These are phyloP conservation scores for Cichlasoma orientale DNA, from an alignment of 2,797 vertebrate species.

Conservation along the genomic window DNA sequence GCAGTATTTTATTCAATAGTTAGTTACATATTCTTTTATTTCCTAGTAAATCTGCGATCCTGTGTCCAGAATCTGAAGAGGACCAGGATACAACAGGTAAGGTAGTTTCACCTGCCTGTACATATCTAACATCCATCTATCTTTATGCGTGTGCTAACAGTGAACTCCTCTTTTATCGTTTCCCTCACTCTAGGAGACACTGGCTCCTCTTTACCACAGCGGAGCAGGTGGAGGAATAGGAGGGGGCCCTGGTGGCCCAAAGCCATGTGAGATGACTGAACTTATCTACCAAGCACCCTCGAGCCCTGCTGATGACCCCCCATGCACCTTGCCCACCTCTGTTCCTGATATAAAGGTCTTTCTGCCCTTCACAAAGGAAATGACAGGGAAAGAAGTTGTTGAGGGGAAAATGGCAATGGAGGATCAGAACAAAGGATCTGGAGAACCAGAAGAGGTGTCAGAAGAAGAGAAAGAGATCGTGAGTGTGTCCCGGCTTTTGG, in stretches of 20 bases:
- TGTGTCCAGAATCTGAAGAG: slow-evolving; percentile 85
- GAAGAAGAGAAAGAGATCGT: slow-evolving; percentile 67
- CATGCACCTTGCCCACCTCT: slow-evolving; percentile 52
- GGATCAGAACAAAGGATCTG: slow-evolving; percentile 48
- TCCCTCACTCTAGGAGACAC: slow-evolving; percentile 73
- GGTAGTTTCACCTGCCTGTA: background rate
- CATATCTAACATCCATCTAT: background rate
- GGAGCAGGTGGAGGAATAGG: slow-evolving; percentile 47
- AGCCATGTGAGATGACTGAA: slow-evolving; percentile 74
- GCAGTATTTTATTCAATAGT: background rate
- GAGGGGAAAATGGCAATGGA: slow-evolving; percentile 2
- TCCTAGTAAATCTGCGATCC: slow-evolving; percentile 80
- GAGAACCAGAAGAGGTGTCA: slow-evolving; percentile 72
- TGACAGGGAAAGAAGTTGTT: slow-evolving; percentile 13
- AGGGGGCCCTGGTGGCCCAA: slow-evolving; percentile 51
- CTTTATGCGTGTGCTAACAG: background rate
- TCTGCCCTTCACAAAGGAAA: slow-evolving; percentile 34
- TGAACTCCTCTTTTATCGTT: background rate
- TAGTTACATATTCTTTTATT: slow-evolving; percentile 25
- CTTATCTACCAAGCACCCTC: slow-evolving; percentile 70
- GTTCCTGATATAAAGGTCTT: slow-evolving; percentile 44
- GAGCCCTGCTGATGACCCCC: slow-evolving; percentile 46
- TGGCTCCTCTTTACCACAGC: slow-evolving; percentile 77
- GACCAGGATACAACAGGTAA: slow-evolving; percentile 83
- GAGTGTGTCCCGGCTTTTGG: slow-evolving; percentile 54